Evolutionary conservation across 2,888 invertebrate species (phyloP).

Genomic region (Cryptophagus acutangulus): DNA sequence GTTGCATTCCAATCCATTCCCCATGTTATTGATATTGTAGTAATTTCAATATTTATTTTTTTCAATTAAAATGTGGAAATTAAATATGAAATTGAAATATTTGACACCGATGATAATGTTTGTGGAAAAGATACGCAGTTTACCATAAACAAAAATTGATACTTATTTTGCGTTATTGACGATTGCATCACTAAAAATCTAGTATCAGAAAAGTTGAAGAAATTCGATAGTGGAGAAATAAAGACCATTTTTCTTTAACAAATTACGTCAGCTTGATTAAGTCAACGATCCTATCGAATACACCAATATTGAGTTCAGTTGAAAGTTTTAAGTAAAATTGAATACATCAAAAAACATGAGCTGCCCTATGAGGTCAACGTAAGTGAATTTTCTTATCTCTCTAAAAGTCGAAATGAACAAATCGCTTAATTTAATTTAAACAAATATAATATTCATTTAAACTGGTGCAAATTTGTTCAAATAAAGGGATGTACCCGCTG

Average conservation of each 20-base stretch:
- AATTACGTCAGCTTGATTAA: constrained; percentile 28
- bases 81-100: neutral
- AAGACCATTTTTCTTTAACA: constrained; percentile 24
- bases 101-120: too few species aligned
- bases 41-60: neutral
- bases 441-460: neutral
- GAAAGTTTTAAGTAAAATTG: constrained; percentile 27
- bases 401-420: constrained; percentile 2
- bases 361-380: constrained; percentile 33
- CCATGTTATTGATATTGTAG: too few species aligned
- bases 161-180: constrained; percentile 1
- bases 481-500: constrained; percentile 39
- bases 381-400: constrained; percentile 24
- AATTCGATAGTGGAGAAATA: constrained; percentile 26
- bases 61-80: neutral
- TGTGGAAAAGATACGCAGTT: too few species aligned
- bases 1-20: too few species aligned
- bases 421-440: too few species aligned
- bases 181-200: constrained; percentile 10
- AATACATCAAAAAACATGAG: constrained; percentile 33
- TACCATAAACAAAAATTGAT: neutral
- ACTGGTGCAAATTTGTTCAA: constrained; percentile 6
- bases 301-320: constrained; percentile 23
- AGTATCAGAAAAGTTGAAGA: constrained; percentile 13
- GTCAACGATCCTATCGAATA: constrained; percentile 21